Evolutionary conservation across 2,888 invertebrate species (phyloP).

Genomic region (Mesorhabditis sp.): DNA sequence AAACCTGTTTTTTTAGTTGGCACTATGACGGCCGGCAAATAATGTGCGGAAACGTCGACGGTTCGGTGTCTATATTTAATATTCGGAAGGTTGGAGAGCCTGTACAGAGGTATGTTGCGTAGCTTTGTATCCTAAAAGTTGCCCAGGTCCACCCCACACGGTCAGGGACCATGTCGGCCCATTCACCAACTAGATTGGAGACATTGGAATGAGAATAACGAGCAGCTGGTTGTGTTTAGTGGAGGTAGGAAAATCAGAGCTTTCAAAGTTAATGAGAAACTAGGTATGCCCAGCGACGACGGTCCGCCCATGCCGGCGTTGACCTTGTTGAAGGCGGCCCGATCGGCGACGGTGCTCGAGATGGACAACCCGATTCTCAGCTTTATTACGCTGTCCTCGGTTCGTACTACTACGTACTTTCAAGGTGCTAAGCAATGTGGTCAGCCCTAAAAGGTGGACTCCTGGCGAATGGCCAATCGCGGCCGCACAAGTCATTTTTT

Average conservation of each 20-base stretch:
- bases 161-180: constrained; percentile 42
- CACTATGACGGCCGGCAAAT: constrained; percentile 96
- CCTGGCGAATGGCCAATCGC: too few relatives aligned
- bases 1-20: constrained; percentile 68
- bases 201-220: constrained; percentile 40
- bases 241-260: constrained; percentile 30
- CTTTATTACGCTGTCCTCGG: constrained; percentile 75
- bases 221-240: constrained; percentile 50
- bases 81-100: constrained; percentile 65
- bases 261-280: background rate
- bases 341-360: constrained; percentile 74
- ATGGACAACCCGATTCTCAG: constrained; percentile 98
- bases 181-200: constrained; percentile 52
- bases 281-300: constrained; percentile 56
- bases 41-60: constrained; percentile 88
- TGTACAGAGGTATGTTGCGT: constrained; percentile 24
- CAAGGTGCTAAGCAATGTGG: background rate
- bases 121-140: background rate
- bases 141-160: constrained; percentile 21
- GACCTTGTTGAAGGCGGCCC: constrained; percentile 48
- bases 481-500: too few relatives aligned
- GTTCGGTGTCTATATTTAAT: constrained; percentile 89
- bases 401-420: background rate
- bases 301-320: constrained; percentile 61
- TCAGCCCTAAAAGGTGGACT: too few relatives aligned